Percentiles rank a stretch among this genome's conserved stretches.
Evolutionary conservation across 2,797 vertebrate genomes (phyloP).

Genomic region (Lophotriccus pileatus): DNA sequence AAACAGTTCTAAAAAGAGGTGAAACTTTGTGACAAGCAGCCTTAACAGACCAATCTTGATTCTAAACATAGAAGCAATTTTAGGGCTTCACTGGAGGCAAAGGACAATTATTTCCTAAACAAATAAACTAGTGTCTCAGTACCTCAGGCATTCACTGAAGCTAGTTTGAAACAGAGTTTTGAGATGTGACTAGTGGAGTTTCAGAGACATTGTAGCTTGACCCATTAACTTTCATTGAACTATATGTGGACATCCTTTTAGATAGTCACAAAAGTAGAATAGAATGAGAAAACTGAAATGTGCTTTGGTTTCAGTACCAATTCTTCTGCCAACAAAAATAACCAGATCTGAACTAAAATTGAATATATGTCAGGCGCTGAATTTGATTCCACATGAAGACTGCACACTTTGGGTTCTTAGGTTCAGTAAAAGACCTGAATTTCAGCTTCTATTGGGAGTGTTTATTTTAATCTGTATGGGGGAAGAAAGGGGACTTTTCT

Average conservation of each 20-base stretch:
- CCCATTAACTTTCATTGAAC: conserved; percentile 55
- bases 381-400: background rate
- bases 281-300: conserved; percentile 55
- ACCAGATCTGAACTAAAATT: background rate
- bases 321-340: conserved; percentile 52
- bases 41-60: conserved; percentile 77
- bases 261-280: conserved; percentile 61
- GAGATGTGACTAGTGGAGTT: background rate
- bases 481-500: background rate
- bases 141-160: conserved; percentile 60
- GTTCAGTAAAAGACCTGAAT: background rate
- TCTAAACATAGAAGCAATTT: conserved; percentile 85
- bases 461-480: background rate
- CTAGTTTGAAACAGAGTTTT: conserved; percentile 21
- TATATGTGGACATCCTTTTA: conserved; percentile 61
- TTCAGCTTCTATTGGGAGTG: background rate
- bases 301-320: conserved; percentile 15
- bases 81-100: conserved; percentile 65
- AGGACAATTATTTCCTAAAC: conserved; percentile 82
- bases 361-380: background rate
- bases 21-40: conserved; percentile 72
- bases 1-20: conserved; percentile 77
- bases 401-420: background rate
- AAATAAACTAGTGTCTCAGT: conserved; percentile 81
- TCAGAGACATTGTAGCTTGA: background rate